Conservation (phyloP, 2,113 vertebrate genomes). For the Heterotis niloticus region DNA sequence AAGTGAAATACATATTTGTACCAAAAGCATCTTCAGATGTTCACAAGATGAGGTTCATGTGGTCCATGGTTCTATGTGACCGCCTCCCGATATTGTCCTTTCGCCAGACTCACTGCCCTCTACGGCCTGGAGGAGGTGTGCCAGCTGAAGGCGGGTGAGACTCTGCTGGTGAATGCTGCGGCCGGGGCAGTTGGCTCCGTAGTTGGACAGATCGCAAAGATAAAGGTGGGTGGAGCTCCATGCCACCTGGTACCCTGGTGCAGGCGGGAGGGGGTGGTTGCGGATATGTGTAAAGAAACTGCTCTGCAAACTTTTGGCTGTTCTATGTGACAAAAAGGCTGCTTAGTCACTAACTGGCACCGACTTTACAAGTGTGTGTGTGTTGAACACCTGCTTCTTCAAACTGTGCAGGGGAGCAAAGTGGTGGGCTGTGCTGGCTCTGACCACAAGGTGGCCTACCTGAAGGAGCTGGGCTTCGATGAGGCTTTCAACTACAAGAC, state of each 20-base stretch:
- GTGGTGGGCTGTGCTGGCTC: constrained; percentile 78
- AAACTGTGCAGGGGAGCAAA: constrained; percentile 67
- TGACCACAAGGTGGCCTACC: constrained; percentile 72
- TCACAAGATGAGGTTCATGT: too few species aligned
- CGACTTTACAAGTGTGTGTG: background rate
- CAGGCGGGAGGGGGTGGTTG: too few species aligned
- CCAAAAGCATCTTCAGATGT: too few species aligned
- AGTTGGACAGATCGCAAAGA: constrained; percentile 81
- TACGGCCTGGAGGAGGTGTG: constrained; percentile 77
- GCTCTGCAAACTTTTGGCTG: too few species aligned
- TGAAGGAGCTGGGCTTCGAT: constrained; percentile 80
- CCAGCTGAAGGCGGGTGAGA: constrained; percentile 72
- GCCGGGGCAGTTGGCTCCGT: constrained; percentile 80
- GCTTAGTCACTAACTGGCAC: too few species aligned
- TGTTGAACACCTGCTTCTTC: background rate
- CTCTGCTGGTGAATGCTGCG: constrained; percentile 76
- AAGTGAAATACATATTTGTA: too few species aligned
- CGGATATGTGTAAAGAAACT: too few species aligned
- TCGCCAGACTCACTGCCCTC: constrained; percentile 77
- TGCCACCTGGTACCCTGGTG: too few species aligned
- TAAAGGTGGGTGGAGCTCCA: constrained; percentile 61
- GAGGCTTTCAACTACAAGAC: constrained; percentile 85
- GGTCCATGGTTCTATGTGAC: too few species aligned
- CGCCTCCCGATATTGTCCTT: too few species aligned
- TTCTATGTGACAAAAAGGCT: too few species aligned